Evolutionary conservation across 2,888 invertebrate species (phyloP).

Genomic region (Diarsia brunnea): DNA sequence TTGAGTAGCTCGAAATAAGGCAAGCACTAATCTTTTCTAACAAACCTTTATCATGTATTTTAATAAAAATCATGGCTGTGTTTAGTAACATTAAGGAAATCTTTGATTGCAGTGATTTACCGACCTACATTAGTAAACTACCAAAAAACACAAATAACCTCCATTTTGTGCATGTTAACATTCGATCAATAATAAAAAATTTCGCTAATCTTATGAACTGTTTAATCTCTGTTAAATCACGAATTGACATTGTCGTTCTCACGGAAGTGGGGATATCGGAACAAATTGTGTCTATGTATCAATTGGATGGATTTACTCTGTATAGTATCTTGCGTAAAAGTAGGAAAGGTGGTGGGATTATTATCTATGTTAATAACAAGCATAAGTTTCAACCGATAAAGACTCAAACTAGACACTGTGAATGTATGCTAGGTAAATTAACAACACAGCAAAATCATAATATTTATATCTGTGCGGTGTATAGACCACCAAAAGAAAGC

Average conservation of each 20-base stretch:
- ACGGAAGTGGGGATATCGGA: constrained; percentile 1
- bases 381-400: constrained; percentile 2
- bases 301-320: not conserved
- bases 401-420: not conserved
- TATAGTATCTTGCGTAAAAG: constrained; percentile 5
- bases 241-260: not conserved
- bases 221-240: not conserved
- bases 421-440: constrained; percentile 4
- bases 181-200: not conserved
- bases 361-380: not conserved
- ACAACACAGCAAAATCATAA: not conserved
- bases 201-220: not conserved
- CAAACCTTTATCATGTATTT: no score
- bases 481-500: no score
- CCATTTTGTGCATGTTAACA: constrained; percentile 3
- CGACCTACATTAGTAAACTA: no score
- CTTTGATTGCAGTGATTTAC: no score
- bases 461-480: no score
- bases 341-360: constrained; percentile 6
- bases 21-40: no score
- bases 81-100: no score
- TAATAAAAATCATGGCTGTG: no score
- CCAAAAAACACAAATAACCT: not conserved
- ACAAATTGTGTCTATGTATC: constrained; percentile 6
- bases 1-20: no score